Evolutionary conservation across 2,797 vertebrate species (phyloP).

Genomic region (Otus scops): DNA sequence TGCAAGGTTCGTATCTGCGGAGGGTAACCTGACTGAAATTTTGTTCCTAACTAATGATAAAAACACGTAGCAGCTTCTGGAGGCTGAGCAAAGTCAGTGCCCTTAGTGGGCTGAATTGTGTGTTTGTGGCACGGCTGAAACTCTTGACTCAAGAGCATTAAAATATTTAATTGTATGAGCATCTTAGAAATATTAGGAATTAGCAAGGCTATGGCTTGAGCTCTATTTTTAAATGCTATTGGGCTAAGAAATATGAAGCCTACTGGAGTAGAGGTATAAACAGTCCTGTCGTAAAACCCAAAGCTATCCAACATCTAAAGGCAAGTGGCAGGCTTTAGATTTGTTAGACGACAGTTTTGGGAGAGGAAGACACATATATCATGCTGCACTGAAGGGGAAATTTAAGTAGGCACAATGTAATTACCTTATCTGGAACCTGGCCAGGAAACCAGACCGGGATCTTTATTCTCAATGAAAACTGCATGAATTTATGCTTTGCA

Average conservation of each 20-base stretch:
- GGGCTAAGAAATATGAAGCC: not conserved
- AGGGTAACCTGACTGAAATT: not conserved
- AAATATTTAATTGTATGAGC: not conserved
- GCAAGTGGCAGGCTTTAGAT: not conserved
- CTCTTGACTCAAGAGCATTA: not conserved
- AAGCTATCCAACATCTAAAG: not conserved
- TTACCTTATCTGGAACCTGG: not conserved
- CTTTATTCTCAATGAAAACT: not conserved
- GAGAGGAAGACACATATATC: not conserved
- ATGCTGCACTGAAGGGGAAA: not conserved
- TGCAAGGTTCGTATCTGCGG: not conserved
- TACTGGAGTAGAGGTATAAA: not conserved
- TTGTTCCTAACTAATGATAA: not conserved
- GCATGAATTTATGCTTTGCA: not conserved
- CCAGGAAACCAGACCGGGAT: not conserved
- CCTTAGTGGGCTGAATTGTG: not conserved
- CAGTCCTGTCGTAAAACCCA: not conserved
- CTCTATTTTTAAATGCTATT: not conserved
- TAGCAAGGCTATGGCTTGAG: not conserved
- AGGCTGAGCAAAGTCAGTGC: not conserved
- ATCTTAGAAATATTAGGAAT: not conserved
- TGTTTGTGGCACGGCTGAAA: not conserved
- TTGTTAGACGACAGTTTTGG: not conserved
- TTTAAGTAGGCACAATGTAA: not conserved
- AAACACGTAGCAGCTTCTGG: not conserved